A percentile compares a stretch with the other conserved stretches of the same genome.
These are phyloP conservation scores for Syngnathus scovelli DNA, from an alignment of 2,113 vertebrate genomes.

Conservation along the genomic window DNA sequence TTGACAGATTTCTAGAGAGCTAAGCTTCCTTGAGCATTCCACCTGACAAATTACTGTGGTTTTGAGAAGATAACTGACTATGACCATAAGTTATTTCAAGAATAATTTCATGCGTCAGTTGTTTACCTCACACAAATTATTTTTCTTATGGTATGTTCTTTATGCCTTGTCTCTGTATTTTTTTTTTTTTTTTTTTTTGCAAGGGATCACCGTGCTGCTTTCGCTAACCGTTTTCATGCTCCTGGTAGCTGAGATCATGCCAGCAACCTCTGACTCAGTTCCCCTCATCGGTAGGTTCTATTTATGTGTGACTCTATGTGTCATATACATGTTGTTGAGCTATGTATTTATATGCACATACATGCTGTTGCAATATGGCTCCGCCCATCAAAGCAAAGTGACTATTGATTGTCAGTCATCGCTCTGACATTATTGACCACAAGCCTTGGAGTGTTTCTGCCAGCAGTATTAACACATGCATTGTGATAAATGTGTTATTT, in stretches of 20 bases:
- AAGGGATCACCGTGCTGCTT: conserved; percentile 83
- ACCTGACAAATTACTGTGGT: conserved; percentile 39
- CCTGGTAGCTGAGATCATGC: conserved; percentile 87
- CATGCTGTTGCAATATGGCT: not conserved
- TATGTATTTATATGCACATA: not conserved
- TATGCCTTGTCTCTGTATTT: conserved; percentile 14
- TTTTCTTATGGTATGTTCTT: conserved; percentile 23
- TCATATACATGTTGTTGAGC: not conserved
- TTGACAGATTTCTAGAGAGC: conserved; percentile 14
- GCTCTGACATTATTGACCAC: not conserved
- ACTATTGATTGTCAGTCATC: conserved; percentile 3
- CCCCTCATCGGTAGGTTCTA: conserved; percentile 78
- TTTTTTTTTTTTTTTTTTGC: conserved; percentile 13
- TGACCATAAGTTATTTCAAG: conserved; percentile 32
- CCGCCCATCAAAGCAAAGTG: not conserved
- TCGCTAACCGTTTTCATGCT: conserved; percentile 87
- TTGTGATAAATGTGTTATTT: conserved; percentile 12
- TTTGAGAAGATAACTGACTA: conserved; percentile 35
- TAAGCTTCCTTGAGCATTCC: conserved; percentile 14
- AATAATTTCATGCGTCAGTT: conserved; percentile 36
- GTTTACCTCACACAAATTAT: conserved; percentile 29
- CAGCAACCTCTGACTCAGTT: conserved; percentile 84
- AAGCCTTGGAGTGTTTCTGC: conserved; percentile 4
- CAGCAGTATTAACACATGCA: conserved; percentile 9
- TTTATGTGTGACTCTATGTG: conserved; percentile 1